Evolutionary conservation across 2,113 vertebrate species (phyloP), one percentile per base, ranked within the genome.

Genomic region (Dolichallabes microphthalmus): DNA sequence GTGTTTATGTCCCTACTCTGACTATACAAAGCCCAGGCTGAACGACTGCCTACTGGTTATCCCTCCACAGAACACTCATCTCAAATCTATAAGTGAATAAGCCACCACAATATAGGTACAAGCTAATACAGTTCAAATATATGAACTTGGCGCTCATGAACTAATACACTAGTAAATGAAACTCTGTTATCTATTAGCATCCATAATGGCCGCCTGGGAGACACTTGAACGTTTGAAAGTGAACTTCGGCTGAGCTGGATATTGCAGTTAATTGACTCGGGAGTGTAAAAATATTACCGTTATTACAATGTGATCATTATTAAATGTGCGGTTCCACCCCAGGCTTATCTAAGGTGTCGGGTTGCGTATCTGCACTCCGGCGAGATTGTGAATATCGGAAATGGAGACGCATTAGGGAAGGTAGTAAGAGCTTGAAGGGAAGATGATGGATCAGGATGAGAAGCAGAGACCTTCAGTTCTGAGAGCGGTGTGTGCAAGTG

Each of bases 361-460:
- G 32, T 39, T 79, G 22, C 74, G 12, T 22, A 84, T 84, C 57
- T 66, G 22, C 35, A 66, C 60, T 58, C 82, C 17, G 19, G 52
- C 15, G 20, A 83, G 66, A 32, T 4, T 68, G 27, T 39, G 32
- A 77, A 35, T 84, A 53, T 60, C 7, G 58, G 83, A 84, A 84
- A 60, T 61, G 11, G 25, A 84, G 73, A 64, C 1, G 39, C 50
- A 77, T 77, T 77, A 52, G 19, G n/a, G 30, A 78, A 71, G 64
- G 53, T 27, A 15, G 22, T 30, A 52, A 30, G 27, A 74, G 66
- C 74, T 45, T 66, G 30, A 55, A 74, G 68, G 75, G 68, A 35
- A 52, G 20, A 58, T 2, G 73, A 35, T 19, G 27, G 39, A 84
- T 30, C 13, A 35, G 52, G 39, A 5, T 14, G 10, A 66, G 35